Conservation (phyloP, 2,888 invertebrate species). For the Drosophila longiperda region DNA sequence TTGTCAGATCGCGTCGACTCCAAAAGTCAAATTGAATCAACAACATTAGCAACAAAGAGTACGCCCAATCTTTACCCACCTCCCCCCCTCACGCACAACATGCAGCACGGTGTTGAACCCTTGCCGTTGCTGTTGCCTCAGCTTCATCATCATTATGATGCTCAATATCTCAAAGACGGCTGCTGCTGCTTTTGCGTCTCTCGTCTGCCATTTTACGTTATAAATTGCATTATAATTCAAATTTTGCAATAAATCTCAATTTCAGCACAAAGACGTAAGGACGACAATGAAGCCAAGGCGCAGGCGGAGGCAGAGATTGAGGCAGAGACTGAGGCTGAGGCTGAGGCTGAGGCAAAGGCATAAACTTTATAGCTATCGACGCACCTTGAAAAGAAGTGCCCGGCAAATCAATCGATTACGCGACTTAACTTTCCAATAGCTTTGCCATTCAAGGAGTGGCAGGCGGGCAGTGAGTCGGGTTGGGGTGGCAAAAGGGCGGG, state of each 20-base stretch:
- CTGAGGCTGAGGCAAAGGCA: constrained; percentile 27
- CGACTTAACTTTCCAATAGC: constrained; percentile 82
- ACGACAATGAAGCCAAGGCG: constrained; percentile 14
- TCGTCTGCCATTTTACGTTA: constrained; percentile 73
- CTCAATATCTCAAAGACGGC: constrained; percentile 65
- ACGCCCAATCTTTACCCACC: constrained; percentile 5
- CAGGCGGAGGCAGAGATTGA: not conserved
- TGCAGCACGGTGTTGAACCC: constrained; percentile 32
- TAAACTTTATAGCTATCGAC: constrained; percentile 62
- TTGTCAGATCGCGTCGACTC: constrained; percentile 39
- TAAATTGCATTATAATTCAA: constrained; percentile 81
- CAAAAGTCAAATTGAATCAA: constrained; percentile 74
- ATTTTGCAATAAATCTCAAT: constrained; percentile 82
- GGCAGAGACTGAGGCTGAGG: constrained; percentile 5
- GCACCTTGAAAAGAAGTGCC: constrained; percentile 71
- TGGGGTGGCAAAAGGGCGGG: constrained; percentile 29
- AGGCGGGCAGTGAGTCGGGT: not conserved
- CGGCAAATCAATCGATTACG: constrained; percentile 81
- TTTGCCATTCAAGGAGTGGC: constrained; percentile 27
- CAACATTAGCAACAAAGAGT: constrained; percentile 71
- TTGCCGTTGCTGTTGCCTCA: constrained; percentile 41
- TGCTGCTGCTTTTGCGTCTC: constrained; percentile 44
- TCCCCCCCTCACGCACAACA: not conserved
- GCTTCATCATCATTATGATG: constrained; percentile 69
- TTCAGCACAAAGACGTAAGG: constrained; percentile 70